Base-by-base conservation (phyloP, 2,888 invertebrate species). In the Drosophila pseudotakahashii region DNA sequence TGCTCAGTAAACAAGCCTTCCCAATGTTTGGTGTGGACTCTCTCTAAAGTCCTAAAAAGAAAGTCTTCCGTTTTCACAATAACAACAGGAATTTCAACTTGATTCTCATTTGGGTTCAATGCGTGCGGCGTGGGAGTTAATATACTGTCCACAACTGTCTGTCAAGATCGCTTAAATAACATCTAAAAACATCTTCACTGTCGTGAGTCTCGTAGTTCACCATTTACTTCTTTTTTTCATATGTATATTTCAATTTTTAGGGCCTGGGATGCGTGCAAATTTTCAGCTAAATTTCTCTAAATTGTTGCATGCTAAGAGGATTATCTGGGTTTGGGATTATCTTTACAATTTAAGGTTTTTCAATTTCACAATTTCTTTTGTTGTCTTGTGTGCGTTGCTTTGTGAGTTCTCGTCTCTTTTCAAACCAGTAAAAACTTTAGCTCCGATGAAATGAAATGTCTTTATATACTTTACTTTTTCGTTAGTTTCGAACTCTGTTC, bases 271-370 rank as follows among this genome's bases (percentile, higher is more conserved):
- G 64, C 66, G 66, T 82, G 84, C 81, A 86, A 78, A 80, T 83
- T 83, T 78, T 78, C 71, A 76, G 81, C 84, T 82, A 86, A 83
- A 70, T 78, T 86, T 78, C 30, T 83, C 81, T 85, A 81, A 81
- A 85, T 76, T 70, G 67, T 85, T 77, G 83, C 78, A 69, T 72
- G 69, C 82, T 79, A 67, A 71, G 58, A 59, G 37, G 50, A 45
- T 51, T 57, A 48, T 52, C 52, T 32, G 50, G 52, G 58, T 70
- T 62, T 62, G 30, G 36, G 51, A 60, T 32, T 67, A 58, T 57
- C 32, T 66, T 67, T 54, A 41, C 45, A 61, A 53, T 47, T 47
- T 26, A 32, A 53, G 13, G 13, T 14, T 53, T 34, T 44, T 52
- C 6, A 16, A 16, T 55, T 54, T 47, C 19, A 62, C 36, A 44